Conservation (phyloP, 2,797 vertebrate species). For the Anguilla obscura region DNA sequence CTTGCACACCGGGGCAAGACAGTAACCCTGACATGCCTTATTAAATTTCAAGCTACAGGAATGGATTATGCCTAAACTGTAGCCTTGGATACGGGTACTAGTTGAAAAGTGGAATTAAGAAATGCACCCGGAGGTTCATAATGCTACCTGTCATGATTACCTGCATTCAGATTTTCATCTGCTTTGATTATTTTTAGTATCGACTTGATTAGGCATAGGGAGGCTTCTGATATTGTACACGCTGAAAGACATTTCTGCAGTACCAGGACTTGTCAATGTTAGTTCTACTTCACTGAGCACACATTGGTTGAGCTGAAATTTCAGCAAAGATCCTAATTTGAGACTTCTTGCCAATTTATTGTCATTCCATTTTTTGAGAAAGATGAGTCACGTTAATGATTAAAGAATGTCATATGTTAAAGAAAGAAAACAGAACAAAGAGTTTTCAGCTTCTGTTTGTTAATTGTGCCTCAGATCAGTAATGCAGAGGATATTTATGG, state of each 20-base stretch:
- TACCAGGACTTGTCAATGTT: not conserved
- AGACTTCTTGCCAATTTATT: not conserved
- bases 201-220: not conserved
- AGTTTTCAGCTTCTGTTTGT: not conserved
- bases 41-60: not conserved
- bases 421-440: not conserved
- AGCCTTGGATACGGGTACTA: not conserved
- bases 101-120: not conserved
- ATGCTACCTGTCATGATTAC: not conserved
- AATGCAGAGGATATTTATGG: not conserved
- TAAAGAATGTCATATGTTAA: not conserved
- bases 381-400: not conserved
- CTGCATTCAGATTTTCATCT: not conserved
- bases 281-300: not conserved
- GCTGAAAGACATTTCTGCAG: not conserved
- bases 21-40: not conserved
- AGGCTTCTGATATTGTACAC: not conserved
- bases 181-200: not conserved
- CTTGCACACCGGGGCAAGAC: not conserved
- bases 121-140: not conserved
- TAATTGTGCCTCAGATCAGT: not conserved
- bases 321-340: not conserved
- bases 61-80: not conserved
- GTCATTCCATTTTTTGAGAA: not conserved
- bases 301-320: not conserved